Evolutionary conservation across 2,113 vertebrate species (phyloP), one percentile per base, ranked within the genome.

Genomic region (Sphyrna mokarran): DNA sequence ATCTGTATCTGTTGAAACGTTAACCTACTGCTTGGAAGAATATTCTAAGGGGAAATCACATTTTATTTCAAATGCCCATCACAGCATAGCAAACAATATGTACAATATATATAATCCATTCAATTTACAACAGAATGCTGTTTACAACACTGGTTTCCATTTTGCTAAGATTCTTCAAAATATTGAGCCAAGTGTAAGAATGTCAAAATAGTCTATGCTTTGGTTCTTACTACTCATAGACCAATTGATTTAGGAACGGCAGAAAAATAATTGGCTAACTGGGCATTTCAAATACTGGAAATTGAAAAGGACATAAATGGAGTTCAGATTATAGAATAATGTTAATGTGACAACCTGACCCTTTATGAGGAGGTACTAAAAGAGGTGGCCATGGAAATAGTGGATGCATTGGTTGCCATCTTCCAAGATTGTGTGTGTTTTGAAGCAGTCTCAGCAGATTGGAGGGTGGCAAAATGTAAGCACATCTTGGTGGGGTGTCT

Each of bases 51-150:
- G n/a, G 18, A 93, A 63, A 93, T 66, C 29, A 63, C 89, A 68
- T 37, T 29, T 61, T 70, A 23, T 33, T 37, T 66, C 13, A 66
- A 37, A n/a, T 68, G 61, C 37, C 61, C 66, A 93, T 66, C 33
- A 93, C 61, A 93, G 58, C 33, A 91, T 37, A 68, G 61, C 61
- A 91, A 91, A 91, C 89, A 91, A 66, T 91, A 91, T 90, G 54
- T 90, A 90, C 87, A 90, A 90, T 61, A 90, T 93, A 63, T 93
- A 66, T 63, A 91, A 93, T 37, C 89, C 58, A 37, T 66, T 93
- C 61, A 68, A 93, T 37, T 93, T 66, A 66, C 33, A 93, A 13
- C 16, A 90, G 48, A 33, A 93, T 66, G 86, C 61, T 37, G 89
- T 66, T 66, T 93, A 33, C 33, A 66, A 58, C 6, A 66, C 89